A percentile compares a stretch with the other conserved stretches of the same genome.
These are phyloP conservation scores for Eustalomyia histrio DNA, from an alignment of 2,888 invertebrate genomes.

Conservation along the genomic window DNA sequence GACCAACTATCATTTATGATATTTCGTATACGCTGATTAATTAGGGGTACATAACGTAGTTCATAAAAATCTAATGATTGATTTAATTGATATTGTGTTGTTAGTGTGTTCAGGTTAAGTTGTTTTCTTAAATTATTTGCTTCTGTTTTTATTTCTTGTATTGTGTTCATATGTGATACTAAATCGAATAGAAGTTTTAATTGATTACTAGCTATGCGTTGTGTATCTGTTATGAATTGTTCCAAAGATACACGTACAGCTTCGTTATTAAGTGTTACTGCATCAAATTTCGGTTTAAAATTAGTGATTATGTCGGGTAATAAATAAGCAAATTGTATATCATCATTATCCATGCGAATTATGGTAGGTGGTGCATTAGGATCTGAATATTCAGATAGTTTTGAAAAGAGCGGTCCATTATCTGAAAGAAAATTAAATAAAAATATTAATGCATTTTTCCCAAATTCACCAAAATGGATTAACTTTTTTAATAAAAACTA, in stretches of 20 bases:
- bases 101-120: slow-evolving; percentile 83
- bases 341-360: slow-evolving; percentile 82
- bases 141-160: slow-evolving; percentile 87
- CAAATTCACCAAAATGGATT: too few relatives aligned
- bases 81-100: slow-evolving; percentile 82
- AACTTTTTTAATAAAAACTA: too few relatives aligned
- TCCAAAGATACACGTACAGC: slow-evolving; percentile 80
- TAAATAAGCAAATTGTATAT: slow-evolving; percentile 81
- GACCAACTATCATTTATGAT: slow-evolving; percentile 81
- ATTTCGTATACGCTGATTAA: slow-evolving; percentile 85
- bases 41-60: slow-evolving; percentile 85
- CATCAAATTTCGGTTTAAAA: slow-evolving; percentile 75
- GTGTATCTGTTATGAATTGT: slow-evolving; percentile 84
- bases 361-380: slow-evolving; percentile 81
- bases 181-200: slow-evolving; percentile 83
- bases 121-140: slow-evolving; percentile 84
- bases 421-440: slow-evolving; percentile 60
- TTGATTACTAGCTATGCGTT: slow-evolving; percentile 82
- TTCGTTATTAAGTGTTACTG: slow-evolving; percentile 69
- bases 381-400: slow-evolving; percentile 77
- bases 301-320: slow-evolving; percentile 82
- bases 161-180: slow-evolving; percentile 85
- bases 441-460: background rate
- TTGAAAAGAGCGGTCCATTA: slow-evolving; percentile 81
- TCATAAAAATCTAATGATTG: slow-evolving; percentile 84